Conservation (phyloP, 2,888 invertebrate genomes). For the Danaus chrysippus region DNA sequence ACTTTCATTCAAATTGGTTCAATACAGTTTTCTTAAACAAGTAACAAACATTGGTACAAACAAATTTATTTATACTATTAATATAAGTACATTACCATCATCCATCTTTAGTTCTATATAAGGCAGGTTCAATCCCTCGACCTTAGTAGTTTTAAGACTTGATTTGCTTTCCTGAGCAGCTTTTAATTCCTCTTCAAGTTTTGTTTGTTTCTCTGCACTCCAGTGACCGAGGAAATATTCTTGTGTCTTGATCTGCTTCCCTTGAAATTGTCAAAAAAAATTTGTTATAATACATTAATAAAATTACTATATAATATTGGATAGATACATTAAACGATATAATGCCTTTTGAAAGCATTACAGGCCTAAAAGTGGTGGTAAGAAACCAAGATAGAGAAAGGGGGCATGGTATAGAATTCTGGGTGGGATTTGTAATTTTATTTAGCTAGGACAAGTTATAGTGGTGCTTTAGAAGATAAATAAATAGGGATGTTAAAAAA, state of each 20-base stretch:
- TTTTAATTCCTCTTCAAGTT: conserved; percentile 73
- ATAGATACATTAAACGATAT: no score
- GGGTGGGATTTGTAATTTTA: no score
- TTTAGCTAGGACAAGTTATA: no score
- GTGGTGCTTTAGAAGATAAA: no score
- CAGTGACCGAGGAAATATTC: conserved; percentile 92
- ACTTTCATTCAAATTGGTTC: no score
- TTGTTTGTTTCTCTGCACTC: conserved; percentile 82
- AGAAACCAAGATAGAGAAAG: no score
- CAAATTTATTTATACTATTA: neutral
- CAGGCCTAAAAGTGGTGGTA: no score
- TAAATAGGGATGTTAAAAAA: no score
- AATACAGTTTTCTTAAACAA: no score
- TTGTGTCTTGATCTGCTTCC: conserved; percentile 89
- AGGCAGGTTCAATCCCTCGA: conserved; percentile 93
- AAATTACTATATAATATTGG: neutral
- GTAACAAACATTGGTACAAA: no score
- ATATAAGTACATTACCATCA: conserved; percentile 79
- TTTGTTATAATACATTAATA: neutral
- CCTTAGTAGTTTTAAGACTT: conserved; percentile 82
- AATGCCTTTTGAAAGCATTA: no score
- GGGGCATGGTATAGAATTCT: no score
- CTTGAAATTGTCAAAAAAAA: conserved; percentile 43
- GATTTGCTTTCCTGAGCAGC: conserved; percentile 73
- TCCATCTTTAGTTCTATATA: conserved; percentile 92